These are phyloP conservation scores for Phalanger gymnotis DNA, from an alignment of 2,797 vertebrate species.

Conservation along the genomic window DNA sequence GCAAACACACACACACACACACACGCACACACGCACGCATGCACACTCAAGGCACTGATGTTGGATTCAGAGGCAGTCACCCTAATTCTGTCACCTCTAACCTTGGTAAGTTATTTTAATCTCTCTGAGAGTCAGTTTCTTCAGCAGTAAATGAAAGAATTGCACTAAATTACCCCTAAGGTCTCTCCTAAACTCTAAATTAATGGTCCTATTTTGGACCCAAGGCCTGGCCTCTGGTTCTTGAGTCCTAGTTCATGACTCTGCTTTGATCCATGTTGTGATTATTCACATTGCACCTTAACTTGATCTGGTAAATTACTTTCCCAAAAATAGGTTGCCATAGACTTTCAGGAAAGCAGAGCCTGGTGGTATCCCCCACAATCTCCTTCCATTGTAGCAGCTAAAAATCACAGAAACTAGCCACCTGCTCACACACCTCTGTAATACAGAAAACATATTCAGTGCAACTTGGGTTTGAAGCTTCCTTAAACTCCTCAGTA, in stretches of 20 bases:
- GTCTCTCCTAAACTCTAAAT: background rate
- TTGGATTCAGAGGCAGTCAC: background rate
- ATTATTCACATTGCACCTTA: background rate
- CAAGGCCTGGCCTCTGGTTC: background rate
- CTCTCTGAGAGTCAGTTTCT: background rate
- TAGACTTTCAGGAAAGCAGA: slow-evolving; percentile 18
- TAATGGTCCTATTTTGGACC: background rate
- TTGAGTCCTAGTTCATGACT: background rate
- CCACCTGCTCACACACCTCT: background rate
- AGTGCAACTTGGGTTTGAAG: background rate
- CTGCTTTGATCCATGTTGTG: background rate
- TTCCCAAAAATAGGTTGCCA: background rate
- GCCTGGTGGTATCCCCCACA: background rate
- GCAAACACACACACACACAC: no score
- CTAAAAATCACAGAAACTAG: background rate
- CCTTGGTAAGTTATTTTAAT: background rate
- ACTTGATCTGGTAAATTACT: background rate
- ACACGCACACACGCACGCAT: no score
- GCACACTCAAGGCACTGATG: background rate
- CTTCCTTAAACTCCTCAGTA: background rate
- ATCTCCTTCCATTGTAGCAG: background rate
- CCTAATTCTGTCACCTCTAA: background rate
- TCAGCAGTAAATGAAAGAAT: background rate
- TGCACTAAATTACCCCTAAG: background rate
- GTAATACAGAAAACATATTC: background rate